These are phyloP conservation scores for Mus pahari DNA, from an alignment of 2,113 vertebrate genomes.

Conservation along the genomic window DNA sequence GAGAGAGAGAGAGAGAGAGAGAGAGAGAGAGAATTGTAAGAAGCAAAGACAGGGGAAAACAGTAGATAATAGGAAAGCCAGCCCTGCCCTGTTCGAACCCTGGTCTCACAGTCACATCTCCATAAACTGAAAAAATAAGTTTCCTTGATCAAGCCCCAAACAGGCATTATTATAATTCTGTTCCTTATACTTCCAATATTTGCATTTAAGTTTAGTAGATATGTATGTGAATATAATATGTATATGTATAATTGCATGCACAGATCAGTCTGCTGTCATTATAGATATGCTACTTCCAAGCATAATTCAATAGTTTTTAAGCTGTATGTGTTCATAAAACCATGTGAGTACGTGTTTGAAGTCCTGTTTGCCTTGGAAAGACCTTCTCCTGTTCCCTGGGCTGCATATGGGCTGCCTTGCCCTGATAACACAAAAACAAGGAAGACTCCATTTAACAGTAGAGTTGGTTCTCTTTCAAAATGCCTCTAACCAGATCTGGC, in stretches of 20 bases:
- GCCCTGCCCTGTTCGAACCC: not conserved
- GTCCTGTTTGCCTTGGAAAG: not conserved
- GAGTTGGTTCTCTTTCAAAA: conserved; percentile 47
- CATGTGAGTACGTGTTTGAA: not conserved
- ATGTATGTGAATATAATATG: not conserved
- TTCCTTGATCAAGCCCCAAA: not conserved
- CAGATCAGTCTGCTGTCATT: not conserved
- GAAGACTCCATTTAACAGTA: not conserved
- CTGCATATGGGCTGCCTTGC: not conserved
- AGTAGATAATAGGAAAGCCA: not conserved
- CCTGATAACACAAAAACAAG: conserved; percentile 25
- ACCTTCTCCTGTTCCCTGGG: not conserved
- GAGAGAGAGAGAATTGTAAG: no score
- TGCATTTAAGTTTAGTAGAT: not conserved
- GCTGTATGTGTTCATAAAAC: not conserved
- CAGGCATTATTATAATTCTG: not conserved
- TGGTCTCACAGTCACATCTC: not conserved
- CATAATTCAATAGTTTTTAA: not conserved
- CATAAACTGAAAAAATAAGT: not conserved
- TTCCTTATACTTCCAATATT: not conserved
- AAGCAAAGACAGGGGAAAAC: no score
- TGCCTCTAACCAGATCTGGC: conserved; percentile 38
- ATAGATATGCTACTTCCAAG: not conserved
- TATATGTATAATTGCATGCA: not conserved
- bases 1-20: no score